Percentiles rank a stretch among this genome's conserved stretches.
Conservation (phyloP, 2,113 vertebrate species). For the Corythaixoides concolor region DNA sequence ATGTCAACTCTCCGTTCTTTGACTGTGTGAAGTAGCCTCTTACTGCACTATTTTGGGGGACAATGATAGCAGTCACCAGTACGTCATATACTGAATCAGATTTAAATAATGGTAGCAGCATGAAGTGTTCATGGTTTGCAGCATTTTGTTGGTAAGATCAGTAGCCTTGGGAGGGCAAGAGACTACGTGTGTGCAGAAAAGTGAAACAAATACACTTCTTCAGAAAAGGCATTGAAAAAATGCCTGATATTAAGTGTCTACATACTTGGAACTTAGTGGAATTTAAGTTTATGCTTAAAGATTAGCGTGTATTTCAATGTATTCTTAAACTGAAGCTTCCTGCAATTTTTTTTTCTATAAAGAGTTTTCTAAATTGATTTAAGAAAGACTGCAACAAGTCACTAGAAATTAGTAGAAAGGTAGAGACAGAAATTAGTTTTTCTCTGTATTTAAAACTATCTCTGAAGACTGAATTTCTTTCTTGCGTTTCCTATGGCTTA, state of each 20-base stretch:
- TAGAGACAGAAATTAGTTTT: neutral
- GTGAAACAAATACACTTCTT: neutral
- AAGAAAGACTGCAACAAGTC: neutral
- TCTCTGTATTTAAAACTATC: neutral
- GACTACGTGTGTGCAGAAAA: neutral
- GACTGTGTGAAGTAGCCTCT: slow-evolving; percentile 8
- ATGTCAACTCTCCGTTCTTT: slow-evolving; percentile 34
- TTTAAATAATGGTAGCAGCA: neutral
- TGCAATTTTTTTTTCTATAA: neutral
- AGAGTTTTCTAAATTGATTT: neutral
- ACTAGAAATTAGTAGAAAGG: neutral
- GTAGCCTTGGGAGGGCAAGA: neutral
- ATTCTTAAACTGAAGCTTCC: neutral
- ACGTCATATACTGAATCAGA: neutral
- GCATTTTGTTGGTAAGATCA: neutral
- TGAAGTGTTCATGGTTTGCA: neutral
- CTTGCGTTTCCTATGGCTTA: neutral
- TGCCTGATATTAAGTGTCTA: neutral
- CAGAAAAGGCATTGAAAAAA: neutral
- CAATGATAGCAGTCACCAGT: neutral
- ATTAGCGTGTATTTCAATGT: neutral
- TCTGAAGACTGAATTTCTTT: neutral
- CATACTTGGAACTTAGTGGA: neutral
- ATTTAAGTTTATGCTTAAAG: neutral
- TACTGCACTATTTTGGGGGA: neutral